Evolutionary conservation across 2,797 vertebrate species (phyloP).

Genomic region (Hapalemur alaotrensis): DNA sequence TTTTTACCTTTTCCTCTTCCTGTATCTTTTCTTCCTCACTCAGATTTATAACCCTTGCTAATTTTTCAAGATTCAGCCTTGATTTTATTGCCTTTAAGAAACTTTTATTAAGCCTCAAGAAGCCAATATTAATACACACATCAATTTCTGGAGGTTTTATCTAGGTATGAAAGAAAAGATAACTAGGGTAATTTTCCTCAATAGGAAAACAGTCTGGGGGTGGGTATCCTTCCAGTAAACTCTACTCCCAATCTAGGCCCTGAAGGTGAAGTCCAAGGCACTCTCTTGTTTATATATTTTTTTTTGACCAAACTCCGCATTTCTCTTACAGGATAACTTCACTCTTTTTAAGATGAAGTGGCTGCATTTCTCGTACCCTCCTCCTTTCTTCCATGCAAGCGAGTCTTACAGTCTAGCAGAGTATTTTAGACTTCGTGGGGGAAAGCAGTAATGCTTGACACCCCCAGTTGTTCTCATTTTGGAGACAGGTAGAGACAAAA

Average conservation of each 20-base stretch:
- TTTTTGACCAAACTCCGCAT: neutral
- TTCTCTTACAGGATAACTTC: neutral
- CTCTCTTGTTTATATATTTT: neutral
- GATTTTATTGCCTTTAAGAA: neutral
- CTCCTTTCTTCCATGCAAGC: rapidly evolving
- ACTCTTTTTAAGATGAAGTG: neutral
- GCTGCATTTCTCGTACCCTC: rapidly evolving
- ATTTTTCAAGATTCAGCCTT: neutral
- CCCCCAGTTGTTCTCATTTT: neutral
- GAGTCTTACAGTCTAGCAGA: neutral
- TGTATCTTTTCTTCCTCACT: neutral
- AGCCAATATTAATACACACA: neutral
- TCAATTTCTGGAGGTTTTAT: neutral
- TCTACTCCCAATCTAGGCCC: neutral
- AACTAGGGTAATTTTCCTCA: neutral
- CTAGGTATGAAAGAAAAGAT: neutral
- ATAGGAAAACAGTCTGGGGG: neutral
- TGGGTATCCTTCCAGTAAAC: neutral
- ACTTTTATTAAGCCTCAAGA: neutral
- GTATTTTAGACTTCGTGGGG: neutral
- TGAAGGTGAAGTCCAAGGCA: neutral
- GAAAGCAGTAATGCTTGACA: neutral
- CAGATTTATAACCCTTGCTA: neutral
- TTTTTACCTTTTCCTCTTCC: neutral
- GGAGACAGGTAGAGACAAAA: neutral